Percentiles rank a stretch among this genome's conserved stretches.
Evolutionary conservation across 2,113 vertebrate species (phyloP).

Genomic region (Paratilapia polleni): DNA sequence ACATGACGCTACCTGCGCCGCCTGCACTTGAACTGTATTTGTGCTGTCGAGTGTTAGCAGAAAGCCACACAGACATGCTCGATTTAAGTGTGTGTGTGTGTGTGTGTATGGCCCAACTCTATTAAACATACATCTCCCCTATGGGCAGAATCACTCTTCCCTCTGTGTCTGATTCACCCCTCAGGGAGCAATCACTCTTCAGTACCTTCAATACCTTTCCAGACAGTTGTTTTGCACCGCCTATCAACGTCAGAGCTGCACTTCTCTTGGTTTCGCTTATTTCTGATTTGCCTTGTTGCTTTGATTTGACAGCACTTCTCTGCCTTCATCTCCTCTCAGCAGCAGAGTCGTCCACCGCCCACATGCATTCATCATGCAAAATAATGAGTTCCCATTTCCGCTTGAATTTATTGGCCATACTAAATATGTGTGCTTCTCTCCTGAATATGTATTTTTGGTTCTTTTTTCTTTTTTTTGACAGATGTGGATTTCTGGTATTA

Average conservation of each 20-base stretch:
- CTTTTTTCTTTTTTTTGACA: background rate
- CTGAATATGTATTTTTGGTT: background rate
- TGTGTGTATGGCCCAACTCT: background rate
- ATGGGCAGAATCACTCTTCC: background rate
- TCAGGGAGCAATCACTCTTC: conserved; percentile 40
- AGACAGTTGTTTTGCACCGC: conserved; percentile 29
- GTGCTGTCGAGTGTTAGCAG: background rate
- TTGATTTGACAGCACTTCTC: conserved; percentile 33
- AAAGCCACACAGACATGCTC: background rate
- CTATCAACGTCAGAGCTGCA: conserved; percentile 17
- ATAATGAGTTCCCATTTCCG: conserved; percentile 36
- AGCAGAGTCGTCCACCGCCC: background rate
- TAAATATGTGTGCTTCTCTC: background rate
- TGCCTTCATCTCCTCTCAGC: conserved; percentile 14
- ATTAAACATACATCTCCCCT: conserved; percentile 7
- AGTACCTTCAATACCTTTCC: conserved; percentile 26
- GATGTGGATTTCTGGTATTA: background rate
- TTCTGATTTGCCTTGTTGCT: conserved; percentile 29
- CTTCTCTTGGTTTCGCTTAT: background rate
- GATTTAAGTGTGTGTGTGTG: background rate
- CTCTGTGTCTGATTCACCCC: conserved; percentile 32
- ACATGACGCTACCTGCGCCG: background rate
- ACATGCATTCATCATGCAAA: conserved; percentile 25
- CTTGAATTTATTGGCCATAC: conserved; percentile 2
- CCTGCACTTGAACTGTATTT: background rate